Evolutionary conservation across 1,140 invertebrate genomes (phyloP), one percentile per base, ranked within the genome.

Genomic region (Zaprionus camerounensis): DNA sequence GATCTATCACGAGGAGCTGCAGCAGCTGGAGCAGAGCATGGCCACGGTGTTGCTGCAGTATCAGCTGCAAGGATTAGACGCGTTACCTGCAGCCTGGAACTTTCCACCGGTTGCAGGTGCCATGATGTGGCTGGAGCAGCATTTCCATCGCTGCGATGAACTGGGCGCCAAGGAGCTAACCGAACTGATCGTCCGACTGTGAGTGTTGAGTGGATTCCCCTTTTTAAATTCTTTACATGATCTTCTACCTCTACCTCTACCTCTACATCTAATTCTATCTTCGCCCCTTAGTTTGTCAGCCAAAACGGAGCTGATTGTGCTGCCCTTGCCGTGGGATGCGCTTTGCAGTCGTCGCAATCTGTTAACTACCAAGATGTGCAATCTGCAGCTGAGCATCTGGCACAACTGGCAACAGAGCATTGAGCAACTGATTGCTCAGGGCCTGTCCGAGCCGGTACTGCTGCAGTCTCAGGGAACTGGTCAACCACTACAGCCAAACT

Each of bases 31-130:
- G 61, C 31, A 12, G 22, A 84, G 78, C 51, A 81, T 91, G 13
- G 51, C 55, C 5, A 70, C 81, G 17, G 67, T 85, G 4, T 59
- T 92, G 3, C 44, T 90, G 38, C 73, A 65, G 53, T 87, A 82
- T 68, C 84, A 91, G 34, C 76, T 68, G 17, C 82, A 76, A 2
- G 91, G 88, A 15, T 41, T 91, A 9, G 20, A 69, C 0, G 88
- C 90, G 15, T 75, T 94, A 46, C 92, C 93, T 3, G 91, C 95
- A 11, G 94, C 96, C 78, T 93, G 94, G 36, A 95, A 96, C 86
- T 95, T 95, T 92, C 96, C 97, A 2, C 95, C 95, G 28, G 94
- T 96, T 15, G 94, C 96, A 38, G 96, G 96, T 6, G 93, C 94
- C 15, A 92, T 97, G 49, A 94, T 94, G 73, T 96, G 95, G 94